A percentile compares a stretch with the other conserved stretches of the same genome.
phyloP scores from a whole-genome alignment of 35 echinoderm and acorn worm species.

The Heliocidaris erythrogramma region DNA sequence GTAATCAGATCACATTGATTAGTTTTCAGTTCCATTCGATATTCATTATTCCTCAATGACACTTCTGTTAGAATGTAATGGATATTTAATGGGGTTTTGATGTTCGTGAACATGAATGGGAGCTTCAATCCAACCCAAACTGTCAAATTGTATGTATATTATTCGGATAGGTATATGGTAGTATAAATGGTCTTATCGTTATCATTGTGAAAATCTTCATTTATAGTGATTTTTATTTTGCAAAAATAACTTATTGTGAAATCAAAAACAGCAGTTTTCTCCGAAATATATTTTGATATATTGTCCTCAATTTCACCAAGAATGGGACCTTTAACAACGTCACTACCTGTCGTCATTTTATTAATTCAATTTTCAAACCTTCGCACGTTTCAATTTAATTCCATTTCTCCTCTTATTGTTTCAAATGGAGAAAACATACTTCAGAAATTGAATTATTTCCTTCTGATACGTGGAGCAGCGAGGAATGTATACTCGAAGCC shows the following conservation, averaged over 20 bases:
- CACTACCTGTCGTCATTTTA: neutral
- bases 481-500: neutral
- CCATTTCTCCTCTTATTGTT: slow-evolving; percentile 6
- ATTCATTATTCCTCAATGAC: neutral
- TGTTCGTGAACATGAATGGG: neutral
- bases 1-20: neutral
- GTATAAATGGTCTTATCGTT: neutral
- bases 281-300: no score
- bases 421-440: slow-evolving; percentile 1
- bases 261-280: no score
- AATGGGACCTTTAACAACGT: neutral
- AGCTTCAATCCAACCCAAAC: neutral
- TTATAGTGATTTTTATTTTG: no score
- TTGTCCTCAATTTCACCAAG: no score
- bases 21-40: neutral
- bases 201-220: no score
- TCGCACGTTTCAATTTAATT: slow-evolving; percentile 11
- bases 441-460: slow-evolving; percentile 1
- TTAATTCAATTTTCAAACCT: neutral
- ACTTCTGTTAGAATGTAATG: neutral
- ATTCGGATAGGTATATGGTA: neutral
- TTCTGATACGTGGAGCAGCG: neutral
- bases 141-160: neutral
- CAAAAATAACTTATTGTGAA: no score
- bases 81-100: neutral